phyloP scores from a whole-genome alignment of 1,140 invertebrate species.

The Drosophila cardini region DNA sequence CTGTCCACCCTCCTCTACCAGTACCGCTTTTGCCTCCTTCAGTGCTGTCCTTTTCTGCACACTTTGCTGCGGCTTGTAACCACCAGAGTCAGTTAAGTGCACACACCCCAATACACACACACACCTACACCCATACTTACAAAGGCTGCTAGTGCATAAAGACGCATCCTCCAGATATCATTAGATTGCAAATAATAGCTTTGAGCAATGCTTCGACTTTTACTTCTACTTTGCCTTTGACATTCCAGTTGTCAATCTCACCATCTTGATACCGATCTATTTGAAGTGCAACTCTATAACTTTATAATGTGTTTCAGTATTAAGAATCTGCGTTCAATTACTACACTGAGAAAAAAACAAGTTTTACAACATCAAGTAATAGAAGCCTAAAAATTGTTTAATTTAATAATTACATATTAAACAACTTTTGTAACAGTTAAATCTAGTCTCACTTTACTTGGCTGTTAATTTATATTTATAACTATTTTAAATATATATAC shows the following conservation, averaged over 20 bases:
- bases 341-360: background rate
- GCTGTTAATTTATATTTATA: no score
- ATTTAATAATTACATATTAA: no score
- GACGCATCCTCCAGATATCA: constrained; percentile 47
- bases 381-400: no score
- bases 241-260: constrained; percentile 44
- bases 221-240: constrained; percentile 43
- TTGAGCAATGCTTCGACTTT: constrained; percentile 26
- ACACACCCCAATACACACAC: background rate
- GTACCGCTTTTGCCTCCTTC: no score
- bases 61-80: background rate
- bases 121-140: background rate
- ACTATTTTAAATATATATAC: no score
- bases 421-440: no score
- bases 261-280: constrained; percentile 2
- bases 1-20: background rate
- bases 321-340: background rate
- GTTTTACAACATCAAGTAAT: no score
- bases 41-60: no score
- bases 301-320: background rate
- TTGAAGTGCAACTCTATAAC: background rate
- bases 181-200: constrained; percentile 54
- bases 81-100: constrained; percentile 30
- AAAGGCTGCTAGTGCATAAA: constrained; percentile 40
- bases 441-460: no score